Conservation (phyloP, 2,113 vertebrate genomes). For the Diglossa brunneiventris region DNA sequence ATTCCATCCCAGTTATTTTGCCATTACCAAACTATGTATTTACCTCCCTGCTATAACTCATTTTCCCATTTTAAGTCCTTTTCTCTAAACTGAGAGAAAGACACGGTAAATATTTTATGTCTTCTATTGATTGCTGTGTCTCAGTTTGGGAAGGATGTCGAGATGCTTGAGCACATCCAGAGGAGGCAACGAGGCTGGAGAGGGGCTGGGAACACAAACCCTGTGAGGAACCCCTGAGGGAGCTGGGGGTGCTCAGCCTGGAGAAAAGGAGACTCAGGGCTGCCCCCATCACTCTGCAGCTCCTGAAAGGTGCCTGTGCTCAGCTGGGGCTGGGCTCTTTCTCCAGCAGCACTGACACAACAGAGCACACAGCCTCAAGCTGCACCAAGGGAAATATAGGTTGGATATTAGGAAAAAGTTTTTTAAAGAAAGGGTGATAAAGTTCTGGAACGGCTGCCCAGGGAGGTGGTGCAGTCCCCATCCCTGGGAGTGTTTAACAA, state of each 20-base stretch:
- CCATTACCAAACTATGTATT: rapidly evolving
- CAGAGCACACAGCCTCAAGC: neutral
- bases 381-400: neutral
- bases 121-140: neutral
- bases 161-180: neutral
- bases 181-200: neutral
- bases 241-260: neutral
- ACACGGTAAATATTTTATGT: rapidly evolving
- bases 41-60: rapidly evolving
- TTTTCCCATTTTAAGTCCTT: neutral
- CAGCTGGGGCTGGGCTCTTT: neutral
- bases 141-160: neutral
- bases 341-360: too few relatives aligned
- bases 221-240: neutral
- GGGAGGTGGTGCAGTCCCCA: neutral
- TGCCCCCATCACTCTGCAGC: neutral
- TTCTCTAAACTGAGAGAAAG: neutral
- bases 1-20: neutral
- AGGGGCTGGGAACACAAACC: neutral
- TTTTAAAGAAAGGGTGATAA: rapidly evolving
- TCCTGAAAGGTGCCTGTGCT: neutral
- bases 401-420: neutral
- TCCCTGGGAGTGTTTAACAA: neutral
- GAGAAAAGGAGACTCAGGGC: neutral
- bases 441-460: neutral